Conservation (phyloP, 2,797 vertebrate genomes). For the Phoebastria nigripes region DNA sequence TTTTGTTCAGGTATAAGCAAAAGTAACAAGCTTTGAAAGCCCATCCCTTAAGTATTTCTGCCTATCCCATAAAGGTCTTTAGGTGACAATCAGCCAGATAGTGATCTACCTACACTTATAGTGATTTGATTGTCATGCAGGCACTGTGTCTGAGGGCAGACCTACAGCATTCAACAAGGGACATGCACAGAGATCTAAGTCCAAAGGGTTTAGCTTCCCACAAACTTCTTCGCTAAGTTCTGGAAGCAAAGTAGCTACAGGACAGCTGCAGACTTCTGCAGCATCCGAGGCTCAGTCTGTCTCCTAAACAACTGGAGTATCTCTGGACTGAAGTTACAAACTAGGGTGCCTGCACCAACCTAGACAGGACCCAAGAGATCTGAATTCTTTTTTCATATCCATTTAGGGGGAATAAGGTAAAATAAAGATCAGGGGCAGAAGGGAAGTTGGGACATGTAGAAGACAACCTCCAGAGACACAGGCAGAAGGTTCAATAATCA, state of each 20-base stretch:
- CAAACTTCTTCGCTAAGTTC: neutral
- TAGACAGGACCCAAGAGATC: neutral
- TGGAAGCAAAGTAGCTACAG: neutral
- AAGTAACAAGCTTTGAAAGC: neutral
- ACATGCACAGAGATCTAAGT: neutral
- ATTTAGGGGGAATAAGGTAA: neutral
- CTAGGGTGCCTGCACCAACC: neutral
- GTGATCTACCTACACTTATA: neutral
- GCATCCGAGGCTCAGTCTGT: neutral
- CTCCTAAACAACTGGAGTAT: neutral
- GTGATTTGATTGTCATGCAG: neutral
- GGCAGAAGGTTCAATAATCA: neutral
- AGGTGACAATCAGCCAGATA: neutral
- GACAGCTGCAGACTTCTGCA: neutral
- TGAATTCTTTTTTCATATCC: neutral
- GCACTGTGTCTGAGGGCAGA: neutral
- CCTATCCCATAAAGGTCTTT: neutral
- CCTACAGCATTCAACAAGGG: neutral
- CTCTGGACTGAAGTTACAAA: neutral
- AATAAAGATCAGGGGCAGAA: neutral
- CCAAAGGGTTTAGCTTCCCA: neutral
- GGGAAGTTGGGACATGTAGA: neutral
- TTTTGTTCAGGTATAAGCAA: neutral
- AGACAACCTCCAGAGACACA: neutral
- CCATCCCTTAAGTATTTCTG: neutral